Conservation (phyloP, 2,113 vertebrate species). For the Tretioscincus oriximinensis region DNA sequence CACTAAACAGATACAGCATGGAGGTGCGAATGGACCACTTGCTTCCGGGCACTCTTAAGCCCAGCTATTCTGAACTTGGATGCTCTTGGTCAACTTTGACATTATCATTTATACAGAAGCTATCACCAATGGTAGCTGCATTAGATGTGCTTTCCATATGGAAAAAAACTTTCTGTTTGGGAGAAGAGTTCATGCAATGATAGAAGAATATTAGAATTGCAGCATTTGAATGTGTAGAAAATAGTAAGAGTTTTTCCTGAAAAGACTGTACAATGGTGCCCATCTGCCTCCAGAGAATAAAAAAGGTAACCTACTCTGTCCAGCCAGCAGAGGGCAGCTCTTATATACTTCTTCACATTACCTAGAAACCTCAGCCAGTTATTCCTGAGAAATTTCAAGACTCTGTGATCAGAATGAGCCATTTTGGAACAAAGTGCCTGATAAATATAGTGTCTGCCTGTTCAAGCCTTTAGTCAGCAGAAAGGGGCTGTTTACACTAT, state of each 20-base stretch:
- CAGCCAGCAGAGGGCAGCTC: slow-evolving; percentile 40
- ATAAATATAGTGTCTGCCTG: no score
- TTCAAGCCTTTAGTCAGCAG: no score
- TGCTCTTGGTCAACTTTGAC: not conserved
- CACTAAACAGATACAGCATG: not conserved
- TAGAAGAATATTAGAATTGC: not conserved
- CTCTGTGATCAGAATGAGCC: no score
- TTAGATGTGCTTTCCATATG: not conserved
- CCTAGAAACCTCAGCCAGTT: not conserved
- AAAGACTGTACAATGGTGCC: not conserved
- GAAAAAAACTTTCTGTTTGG: not conserved
- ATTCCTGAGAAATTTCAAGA: not conserved
- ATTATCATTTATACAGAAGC: not conserved
- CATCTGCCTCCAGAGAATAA: not conserved
- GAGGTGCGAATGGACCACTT: not conserved
- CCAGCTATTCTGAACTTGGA: no score
- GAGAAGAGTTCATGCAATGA: no score
- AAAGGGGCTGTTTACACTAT: no score
- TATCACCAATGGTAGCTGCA: no score
- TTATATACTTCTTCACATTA: slow-evolving; percentile 6
- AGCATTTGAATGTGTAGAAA: not conserved
- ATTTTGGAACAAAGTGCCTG: no score
- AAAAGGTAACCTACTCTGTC: not conserved
- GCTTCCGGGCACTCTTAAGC: not conserved
- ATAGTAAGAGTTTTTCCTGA: not conserved